Percentiles rank a stretch among this genome's conserved stretches.
Evolutionary conservation across 2,113 vertebrate species (phyloP).

Genomic region (Hystrix brachyura): DNA sequence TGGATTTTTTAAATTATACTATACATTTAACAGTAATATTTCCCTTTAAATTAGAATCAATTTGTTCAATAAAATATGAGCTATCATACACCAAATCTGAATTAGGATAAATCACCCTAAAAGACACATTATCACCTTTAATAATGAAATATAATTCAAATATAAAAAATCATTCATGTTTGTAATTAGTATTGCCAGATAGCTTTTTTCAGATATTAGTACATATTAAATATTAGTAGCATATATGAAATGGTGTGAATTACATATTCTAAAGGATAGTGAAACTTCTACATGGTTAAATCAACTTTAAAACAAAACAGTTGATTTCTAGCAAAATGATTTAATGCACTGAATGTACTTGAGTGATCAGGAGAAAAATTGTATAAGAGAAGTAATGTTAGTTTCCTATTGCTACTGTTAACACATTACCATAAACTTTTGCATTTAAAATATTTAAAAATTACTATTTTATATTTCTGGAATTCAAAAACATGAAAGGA

Average conservation of each 20-base stretch:
- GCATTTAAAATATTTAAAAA: slow-evolving; percentile 21
- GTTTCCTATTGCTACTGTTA: background rate
- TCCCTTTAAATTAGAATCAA: slow-evolving; percentile 35
- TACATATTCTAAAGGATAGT: slow-evolving; percentile 88
- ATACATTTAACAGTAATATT: slow-evolving; percentile 30
- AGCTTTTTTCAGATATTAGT: slow-evolving; percentile 86
- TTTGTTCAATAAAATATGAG: slow-evolving; percentile 81
- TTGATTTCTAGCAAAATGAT: slow-evolving; percentile 85
- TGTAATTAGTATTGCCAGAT: slow-evolving; percentile 87
- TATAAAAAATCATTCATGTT: slow-evolving; percentile 83
- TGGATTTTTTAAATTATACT: background rate
- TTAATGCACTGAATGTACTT: slow-evolving; percentile 73
- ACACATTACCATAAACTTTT: background rate
- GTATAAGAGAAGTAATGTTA: background rate
- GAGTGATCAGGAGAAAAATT: background rate
- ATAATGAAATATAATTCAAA: slow-evolving; percentile 84
- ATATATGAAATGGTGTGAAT: slow-evolving; percentile 82
- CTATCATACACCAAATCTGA: slow-evolving; percentile 78
- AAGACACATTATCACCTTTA: slow-evolving; percentile 83
- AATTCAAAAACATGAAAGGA: background rate
- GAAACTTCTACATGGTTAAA: slow-evolving; percentile 88
- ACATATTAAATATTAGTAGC: slow-evolving; percentile 84
- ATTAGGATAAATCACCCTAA: slow-evolving; percentile 76
- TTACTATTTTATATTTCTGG: background rate
- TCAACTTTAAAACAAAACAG: slow-evolving; percentile 86